A percentile compares a stretch with the other conserved stretches of the same genome.
Conservation (phyloP, 2,888 invertebrate genomes). For the Sicus ferrugineus region DNA sequence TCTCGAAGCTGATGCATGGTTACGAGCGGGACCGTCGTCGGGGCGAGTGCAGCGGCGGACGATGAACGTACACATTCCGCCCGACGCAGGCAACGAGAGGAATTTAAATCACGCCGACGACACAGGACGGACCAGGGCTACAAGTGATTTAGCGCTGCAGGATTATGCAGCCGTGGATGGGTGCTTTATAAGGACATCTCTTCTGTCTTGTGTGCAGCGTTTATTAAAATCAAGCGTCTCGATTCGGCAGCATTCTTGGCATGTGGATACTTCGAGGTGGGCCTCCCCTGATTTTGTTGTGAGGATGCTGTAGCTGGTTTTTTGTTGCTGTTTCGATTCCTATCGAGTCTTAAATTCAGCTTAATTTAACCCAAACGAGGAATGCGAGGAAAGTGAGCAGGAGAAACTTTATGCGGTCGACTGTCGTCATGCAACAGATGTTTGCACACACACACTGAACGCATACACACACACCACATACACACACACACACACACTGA, state of each 20-base stretch:
- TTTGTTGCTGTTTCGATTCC: too few relatives aligned
- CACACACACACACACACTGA: neutral
- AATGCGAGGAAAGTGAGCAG: neutral
- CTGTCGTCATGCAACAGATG: conserved; percentile 21
- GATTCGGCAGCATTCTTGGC: neutral
- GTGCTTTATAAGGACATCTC: neutral
- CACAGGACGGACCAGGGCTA: neutral
- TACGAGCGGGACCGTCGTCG: neutral
- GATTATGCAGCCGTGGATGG: neutral
- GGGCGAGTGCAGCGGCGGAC: neutral
- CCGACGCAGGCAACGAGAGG: neutral
- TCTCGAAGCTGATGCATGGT: conserved; percentile 13
- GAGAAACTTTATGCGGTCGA: conserved; percentile 5
- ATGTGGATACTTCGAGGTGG: neutral
- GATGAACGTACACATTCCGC: conserved; percentile 1
- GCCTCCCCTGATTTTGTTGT: neutral
- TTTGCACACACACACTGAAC: conserved; percentile 3
- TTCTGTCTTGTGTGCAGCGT: neutral
- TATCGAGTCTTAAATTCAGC: neutral
- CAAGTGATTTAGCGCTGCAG: neutral
- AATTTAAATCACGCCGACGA: conserved; percentile 5
- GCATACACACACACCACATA: conserved; percentile 24
- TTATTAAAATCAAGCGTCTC: neutral
- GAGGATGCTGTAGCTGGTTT: too few relatives aligned
- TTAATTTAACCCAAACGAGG: neutral